Conservation (phyloP, 2,113 vertebrate species). For the Cisticola juncidis region DNA sequence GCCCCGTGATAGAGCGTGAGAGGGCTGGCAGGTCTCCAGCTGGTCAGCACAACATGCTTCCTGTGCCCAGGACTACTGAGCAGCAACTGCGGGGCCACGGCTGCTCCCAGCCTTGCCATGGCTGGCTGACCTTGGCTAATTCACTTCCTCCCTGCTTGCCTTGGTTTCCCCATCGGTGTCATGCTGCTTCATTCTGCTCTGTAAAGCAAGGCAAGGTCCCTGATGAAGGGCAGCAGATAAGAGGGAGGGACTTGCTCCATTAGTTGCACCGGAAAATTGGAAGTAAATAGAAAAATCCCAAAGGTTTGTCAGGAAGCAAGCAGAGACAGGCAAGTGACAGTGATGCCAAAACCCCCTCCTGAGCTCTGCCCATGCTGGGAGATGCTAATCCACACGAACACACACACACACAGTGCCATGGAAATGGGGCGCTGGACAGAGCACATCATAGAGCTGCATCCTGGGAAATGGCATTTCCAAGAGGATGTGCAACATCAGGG, state of each 20-base stretch:
- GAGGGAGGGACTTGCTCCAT: background rate
- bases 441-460: background rate
- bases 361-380: background rate
- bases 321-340: rapidly evolving
- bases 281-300: background rate
- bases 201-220: background rate
- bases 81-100: rapidly evolving
- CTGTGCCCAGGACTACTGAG: background rate
- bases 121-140: background rate
- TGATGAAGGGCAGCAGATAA: background rate
- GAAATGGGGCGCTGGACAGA: background rate
- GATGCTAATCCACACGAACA: background rate
- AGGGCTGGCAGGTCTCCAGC: background rate
- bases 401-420: background rate
- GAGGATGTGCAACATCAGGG: background rate
- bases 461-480: background rate
- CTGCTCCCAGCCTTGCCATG: background rate
- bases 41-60: background rate
- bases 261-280: background rate
- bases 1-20: background rate
- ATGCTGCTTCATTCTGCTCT: background rate
- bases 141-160: background rate
- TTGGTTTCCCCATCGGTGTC: background rate
- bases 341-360: background rate
- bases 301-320: rapidly evolving